Conservation (phyloP, 1,140 invertebrate species). For the Riptortus pedestris region DNA sequence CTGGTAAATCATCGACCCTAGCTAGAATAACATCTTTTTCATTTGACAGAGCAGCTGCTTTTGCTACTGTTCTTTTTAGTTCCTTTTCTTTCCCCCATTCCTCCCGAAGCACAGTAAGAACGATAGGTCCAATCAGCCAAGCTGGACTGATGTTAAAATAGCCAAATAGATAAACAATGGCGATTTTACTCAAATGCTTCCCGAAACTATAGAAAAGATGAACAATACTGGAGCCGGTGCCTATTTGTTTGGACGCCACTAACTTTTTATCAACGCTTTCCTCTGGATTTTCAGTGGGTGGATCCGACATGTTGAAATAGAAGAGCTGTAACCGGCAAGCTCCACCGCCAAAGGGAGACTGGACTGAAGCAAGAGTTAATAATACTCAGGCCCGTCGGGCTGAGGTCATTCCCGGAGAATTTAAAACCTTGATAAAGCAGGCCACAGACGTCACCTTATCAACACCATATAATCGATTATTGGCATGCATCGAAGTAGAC, state of each 20-base stretch:
- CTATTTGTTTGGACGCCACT: slow-evolving; percentile 12
- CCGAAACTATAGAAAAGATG: slow-evolving; percentile 27
- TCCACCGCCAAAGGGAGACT: neutral
- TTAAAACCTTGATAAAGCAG: too few species aligned
- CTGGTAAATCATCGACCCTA: slow-evolving; percentile 75
- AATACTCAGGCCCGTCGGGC: neutral
- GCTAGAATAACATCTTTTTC: slow-evolving; percentile 81
- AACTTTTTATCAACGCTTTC: slow-evolving; percentile 5
- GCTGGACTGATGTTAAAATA: slow-evolving; percentile 76
- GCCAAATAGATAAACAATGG: slow-evolving; percentile 66
- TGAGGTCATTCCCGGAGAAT: too few species aligned
- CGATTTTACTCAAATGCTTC: slow-evolving; percentile 45
- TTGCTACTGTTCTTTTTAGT: slow-evolving; percentile 63
- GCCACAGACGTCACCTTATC: too few species aligned
- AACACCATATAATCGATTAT: too few species aligned
- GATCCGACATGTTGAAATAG: slow-evolving; percentile 20
- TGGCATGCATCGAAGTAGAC: too few species aligned
- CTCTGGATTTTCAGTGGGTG: slow-evolving; percentile 13
- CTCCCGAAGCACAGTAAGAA: slow-evolving; percentile 65
- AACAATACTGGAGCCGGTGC: slow-evolving; percentile 25
- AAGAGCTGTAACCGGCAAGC: neutral
- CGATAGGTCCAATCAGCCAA: slow-evolving; percentile 75
- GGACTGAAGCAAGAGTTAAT: slow-evolving; percentile 9
- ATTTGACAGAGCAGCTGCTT: slow-evolving; percentile 61
- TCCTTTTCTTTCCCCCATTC: slow-evolving; percentile 66